Conservation (phyloP, 2,888 invertebrate species). For the Microchrysa polita region DNA sequence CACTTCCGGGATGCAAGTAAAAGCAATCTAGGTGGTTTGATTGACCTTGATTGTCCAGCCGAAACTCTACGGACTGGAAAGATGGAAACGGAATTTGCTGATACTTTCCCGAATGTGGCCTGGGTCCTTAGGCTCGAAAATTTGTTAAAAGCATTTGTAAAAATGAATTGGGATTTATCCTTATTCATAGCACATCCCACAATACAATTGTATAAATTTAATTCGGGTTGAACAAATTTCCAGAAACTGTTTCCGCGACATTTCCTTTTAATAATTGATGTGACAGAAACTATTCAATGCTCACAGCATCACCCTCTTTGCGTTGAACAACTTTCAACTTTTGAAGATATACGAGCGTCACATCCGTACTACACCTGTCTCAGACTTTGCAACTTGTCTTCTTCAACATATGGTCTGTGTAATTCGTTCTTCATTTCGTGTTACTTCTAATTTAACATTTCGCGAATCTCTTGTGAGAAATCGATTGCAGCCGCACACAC, state of each 20-base stretch:
- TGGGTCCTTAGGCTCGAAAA: too few relatives aligned
- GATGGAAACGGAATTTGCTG: too few relatives aligned
- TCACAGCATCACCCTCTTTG: neutral
- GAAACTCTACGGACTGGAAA: too few relatives aligned
- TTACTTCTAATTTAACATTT: constrained; percentile 34
- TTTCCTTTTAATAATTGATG: constrained; percentile 41
- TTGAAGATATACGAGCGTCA: neutral
- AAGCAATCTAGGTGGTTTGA: too few relatives aligned
- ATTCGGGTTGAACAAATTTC: constrained; percentile 34
- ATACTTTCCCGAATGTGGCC: too few relatives aligned
- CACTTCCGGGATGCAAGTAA: too few relatives aligned
- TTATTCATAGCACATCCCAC: too few relatives aligned
- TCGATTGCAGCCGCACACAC: constrained; percentile 39
- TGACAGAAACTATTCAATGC: constrained; percentile 23
- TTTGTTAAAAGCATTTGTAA: too few relatives aligned
- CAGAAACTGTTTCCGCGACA: constrained; percentile 38
- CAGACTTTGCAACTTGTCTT: neutral
- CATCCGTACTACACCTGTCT: neutral
- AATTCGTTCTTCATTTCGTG: constrained; percentile 30
- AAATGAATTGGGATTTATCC: too few relatives aligned
- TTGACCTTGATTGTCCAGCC: too few relatives aligned
- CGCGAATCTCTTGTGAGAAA: constrained; percentile 16
- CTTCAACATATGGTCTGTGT: too few relatives aligned
- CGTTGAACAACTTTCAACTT: neutral
- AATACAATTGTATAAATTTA: constrained; percentile 31